These are phyloP conservation scores for Bufo gargarizans DNA, from an alignment of 2,113 vertebrate species.

Conservation along the genomic window DNA sequence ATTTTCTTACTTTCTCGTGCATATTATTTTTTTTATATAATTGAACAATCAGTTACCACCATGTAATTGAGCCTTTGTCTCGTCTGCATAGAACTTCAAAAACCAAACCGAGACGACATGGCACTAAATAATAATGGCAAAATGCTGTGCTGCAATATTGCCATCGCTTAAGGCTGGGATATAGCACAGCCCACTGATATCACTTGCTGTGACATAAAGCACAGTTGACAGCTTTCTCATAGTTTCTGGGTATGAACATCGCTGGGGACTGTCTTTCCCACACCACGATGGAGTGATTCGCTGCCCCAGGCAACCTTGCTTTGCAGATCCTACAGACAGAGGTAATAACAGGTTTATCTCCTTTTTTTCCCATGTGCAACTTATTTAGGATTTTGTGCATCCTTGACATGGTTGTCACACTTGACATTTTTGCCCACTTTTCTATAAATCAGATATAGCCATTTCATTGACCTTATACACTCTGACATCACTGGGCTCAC, in stretches of 20 bases:
- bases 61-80: background rate
- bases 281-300: conserved; percentile 25
- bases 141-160: background rate
- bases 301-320: conserved; percentile 20
- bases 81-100: conserved; percentile 5
- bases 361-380: background rate
- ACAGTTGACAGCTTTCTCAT: conserved; percentile 31
- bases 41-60: background rate
- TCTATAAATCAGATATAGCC: background rate
- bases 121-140: background rate
- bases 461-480: background rate
- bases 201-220: conserved; percentile 16
- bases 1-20: background rate
- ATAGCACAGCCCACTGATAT: conserved; percentile 1
- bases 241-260: conserved; percentile 2
- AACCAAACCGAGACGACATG: background rate
- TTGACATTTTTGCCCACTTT: background rate
- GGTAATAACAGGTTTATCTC: background rate
- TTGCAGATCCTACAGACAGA: conserved; percentile 12
- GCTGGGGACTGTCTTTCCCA: conserved; percentile 31
- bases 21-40: background rate
- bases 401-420: background rate
- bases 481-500: too few species aligned
- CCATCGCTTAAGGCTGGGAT: background rate
- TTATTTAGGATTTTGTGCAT: background rate